Evolutionary conservation across 2,113 vertebrate species (phyloP), one percentile per base, ranked within the genome.

Genomic region (Glareola pratincola): DNA sequence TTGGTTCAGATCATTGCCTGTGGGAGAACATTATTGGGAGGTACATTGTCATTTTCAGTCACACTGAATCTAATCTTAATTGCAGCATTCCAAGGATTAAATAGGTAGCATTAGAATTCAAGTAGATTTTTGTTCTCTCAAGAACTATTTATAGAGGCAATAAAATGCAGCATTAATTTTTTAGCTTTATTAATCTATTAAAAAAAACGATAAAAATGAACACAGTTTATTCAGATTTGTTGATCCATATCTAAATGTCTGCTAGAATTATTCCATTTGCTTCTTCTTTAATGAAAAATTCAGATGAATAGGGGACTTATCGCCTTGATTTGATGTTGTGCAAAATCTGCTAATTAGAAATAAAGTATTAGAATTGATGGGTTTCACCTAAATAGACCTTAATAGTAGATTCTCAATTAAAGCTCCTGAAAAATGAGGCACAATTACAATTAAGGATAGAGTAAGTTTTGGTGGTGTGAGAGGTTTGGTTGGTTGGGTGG

Each of bases 281-380:
- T 94, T 93, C 83, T 72, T 94, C 53, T 90, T 91, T 86, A 96
- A 87, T 89, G 75, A 92, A 93, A 88, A 93, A 72, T 51, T 95
- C 54, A 95, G 54, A 90, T 92, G 77, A 91, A 94, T 91, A 79
- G 71, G 24, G 96, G 66, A 74, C n/a, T 85, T 96, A 94, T 80
- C 69, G 74, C 51, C 56, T 85, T 79, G 66, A 89, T 86, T 57
- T 94, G 84, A 68, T 90, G 86, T 77, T 95, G 62, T 94, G n/a
- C 41, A 97, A 94, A 96, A 90, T 77, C 78, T 88, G 59, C 54
- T 94, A 92, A 94, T 94, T 97, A 92, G 53, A 88, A 95, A 91
- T 69, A 91, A 94, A 54, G 41, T 66, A 64, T 94, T 97, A 74
- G 50, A 92, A 83, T 68, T 64, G 22, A 91, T 48, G 66, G 15